Evolutionary conservation across 2,888 invertebrate species (phyloP).

Genomic region (Folsomia candida): DNA sequence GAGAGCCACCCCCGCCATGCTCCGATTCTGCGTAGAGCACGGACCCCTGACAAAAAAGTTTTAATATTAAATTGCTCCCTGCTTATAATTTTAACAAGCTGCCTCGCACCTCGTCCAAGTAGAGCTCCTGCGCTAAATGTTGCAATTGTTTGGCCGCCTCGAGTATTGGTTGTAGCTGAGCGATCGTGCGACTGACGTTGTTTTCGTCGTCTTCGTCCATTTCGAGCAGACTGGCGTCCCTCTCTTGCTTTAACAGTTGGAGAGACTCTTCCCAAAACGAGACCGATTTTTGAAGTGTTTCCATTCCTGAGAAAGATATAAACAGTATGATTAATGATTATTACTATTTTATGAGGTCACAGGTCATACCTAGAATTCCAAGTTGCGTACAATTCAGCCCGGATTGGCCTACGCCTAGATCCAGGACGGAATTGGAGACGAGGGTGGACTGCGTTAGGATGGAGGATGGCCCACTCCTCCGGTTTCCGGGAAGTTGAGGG

Average conservation of each 20-base stretch:
- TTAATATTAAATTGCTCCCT: background rate
- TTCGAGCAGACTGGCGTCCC: conserved; percentile 67
- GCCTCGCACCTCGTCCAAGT: conserved; percentile 66
- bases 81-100: background rate
- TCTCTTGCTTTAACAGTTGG: conserved; percentile 67
- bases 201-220: conserved; percentile 84
- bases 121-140: conserved; percentile 81
- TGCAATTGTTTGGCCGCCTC: conserved; percentile 82
- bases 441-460: conserved; percentile 43
- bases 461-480: conserved; percentile 39
- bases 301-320: conserved; percentile 68
- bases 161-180: conserved; percentile 67
- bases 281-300: conserved; percentile 85
- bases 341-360: background rate
- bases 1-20: too few relatives aligned
- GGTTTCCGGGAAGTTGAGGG: too few relatives aligned
- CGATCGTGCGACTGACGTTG: conserved; percentile 59
- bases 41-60: too few relatives aligned
- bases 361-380: conserved; percentile 41
- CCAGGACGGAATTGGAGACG: conserved; percentile 36
- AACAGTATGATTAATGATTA: conserved; percentile 10
- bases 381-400: conserved; percentile 42
- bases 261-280: conserved; percentile 95
- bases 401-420: conserved; percentile 31
- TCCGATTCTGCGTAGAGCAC: conserved; percentile 7